phyloP scores from a whole-genome alignment of 2,113 vertebrate genomes.

The Lichenostomus cassidix region DNA sequence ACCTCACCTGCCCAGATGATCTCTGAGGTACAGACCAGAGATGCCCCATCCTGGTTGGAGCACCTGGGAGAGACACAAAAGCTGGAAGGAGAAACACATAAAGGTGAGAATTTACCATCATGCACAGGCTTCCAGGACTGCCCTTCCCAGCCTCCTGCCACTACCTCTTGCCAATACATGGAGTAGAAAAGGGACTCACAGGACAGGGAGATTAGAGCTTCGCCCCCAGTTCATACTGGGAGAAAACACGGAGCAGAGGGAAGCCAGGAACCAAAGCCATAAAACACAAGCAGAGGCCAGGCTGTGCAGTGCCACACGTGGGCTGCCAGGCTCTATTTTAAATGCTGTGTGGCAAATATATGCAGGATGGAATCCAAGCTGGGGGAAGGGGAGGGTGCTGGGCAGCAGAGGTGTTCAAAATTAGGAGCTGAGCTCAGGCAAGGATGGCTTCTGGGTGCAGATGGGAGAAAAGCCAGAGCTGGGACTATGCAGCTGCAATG shows the following conservation, averaged over 20 bases:
- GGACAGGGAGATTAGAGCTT: background rate
- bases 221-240: rapidly evolving
- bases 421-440: conserved; percentile 59
- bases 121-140: background rate
- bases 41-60: background rate
- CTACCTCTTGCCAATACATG: background rate
- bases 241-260: background rate
- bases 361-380: conserved; percentile 57
- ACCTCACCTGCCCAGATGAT: background rate
- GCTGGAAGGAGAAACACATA: background rate
- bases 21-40: background rate
- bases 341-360: conserved; percentile 55
- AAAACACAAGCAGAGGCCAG: background rate
- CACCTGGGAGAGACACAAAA: background rate
- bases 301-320: conserved; percentile 38
- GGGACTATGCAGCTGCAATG: background rate
- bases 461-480: background rate
- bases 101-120: background rate
- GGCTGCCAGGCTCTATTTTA: conserved; percentile 66
- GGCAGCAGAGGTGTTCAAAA: conserved; percentile 51
- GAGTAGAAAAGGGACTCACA: background rate
- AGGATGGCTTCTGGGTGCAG: conserved; percentile 43
- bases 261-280: background rate
- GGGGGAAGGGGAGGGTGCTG: conserved; percentile 55
- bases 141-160: background rate